Base-by-base conservation (phyloP, 2,113 vertebrate species). In the Atractosteus spatula region DNA sequence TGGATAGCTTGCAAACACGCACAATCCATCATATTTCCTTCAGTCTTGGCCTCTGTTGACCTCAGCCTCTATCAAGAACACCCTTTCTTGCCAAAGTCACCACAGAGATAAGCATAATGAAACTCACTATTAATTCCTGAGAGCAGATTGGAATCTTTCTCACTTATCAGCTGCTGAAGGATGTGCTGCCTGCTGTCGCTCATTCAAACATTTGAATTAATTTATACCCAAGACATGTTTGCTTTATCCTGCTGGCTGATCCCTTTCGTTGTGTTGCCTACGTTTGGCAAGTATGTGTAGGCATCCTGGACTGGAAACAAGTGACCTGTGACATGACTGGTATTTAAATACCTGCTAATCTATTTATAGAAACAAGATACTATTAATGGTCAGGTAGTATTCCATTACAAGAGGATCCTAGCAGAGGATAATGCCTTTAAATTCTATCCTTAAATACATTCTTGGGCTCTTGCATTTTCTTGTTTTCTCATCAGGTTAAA, bases 141-240 rank as follows among this genome's bases (percentile, higher is more conserved):
- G 70, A 62, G 43, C 66, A 55, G 56, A 62, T 68, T 67, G 64
- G 61, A 59, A 68, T 68, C 72, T 73, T 73, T 57, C 72, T 63
- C 17, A 41, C 55, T 73, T 66, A 68, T 51, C 43, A 41, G 10
- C 43, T 65, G 42, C 66, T 5, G 44, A 51, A 66, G 56, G 44
- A 68, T 13, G 51, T 73, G 68, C 47, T 47, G 66, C 72, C 17
- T 29, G 12, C 63, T 66, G 17, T 14, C 13, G 14, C 12, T 67
- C 56, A 11, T 11, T 29, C 57, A 42, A 56, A 62, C 66, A 73
- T 73, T 54, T 68, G 72, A 73, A 7, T 51, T 10, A 5, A 51
- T 51, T 51, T 5, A 51, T 51, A 54, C 43, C 72, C 47, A 54
- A 13, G 3, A n/a, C 16, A 42, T 44, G 55, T 3, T 61, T 55